A percentile compares a stretch with the other conserved stretches of the same genome.
phyloP scores from a whole-genome alignment of 2,888 invertebrate species.

The Abscondita cerata region DNA sequence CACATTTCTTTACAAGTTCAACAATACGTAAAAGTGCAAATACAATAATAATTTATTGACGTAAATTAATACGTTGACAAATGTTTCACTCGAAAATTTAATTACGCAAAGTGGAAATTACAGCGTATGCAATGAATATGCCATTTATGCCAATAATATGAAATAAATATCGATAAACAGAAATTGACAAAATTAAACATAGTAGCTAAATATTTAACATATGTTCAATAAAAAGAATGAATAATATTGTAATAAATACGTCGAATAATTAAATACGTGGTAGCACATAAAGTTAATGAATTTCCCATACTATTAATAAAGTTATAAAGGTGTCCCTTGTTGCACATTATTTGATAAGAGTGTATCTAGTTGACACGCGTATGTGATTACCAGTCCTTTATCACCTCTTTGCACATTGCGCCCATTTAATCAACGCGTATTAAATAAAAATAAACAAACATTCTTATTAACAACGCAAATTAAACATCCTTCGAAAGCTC shows the following conservation, averaged over 20 bases:
- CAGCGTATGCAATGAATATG: conserved; percentile 4
- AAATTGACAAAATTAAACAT: too few relatives aligned
- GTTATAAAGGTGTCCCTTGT: conserved; percentile 52
- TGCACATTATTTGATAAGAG: conserved; percentile 56
- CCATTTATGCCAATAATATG: not conserved
- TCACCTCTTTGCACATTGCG: conserved; percentile 51
- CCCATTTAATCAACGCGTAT: conserved; percentile 36
- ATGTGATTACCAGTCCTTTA: conserved; percentile 52
- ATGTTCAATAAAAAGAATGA: too few relatives aligned
- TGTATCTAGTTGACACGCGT: conserved; percentile 55
- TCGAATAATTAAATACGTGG: conserved; percentile 49
- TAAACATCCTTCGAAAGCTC: too few relatives aligned
- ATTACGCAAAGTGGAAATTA: not conserved
- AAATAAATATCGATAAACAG: too few relatives aligned
- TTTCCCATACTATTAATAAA: conserved; percentile 53
- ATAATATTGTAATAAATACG: conserved; percentile 36
- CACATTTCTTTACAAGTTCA: too few relatives aligned
- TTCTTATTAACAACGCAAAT: not conserved
- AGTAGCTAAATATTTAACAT: too few relatives aligned
- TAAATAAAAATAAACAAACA: conserved; percentile 2
- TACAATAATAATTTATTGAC: too few relatives aligned
- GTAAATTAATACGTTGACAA: too few relatives aligned
- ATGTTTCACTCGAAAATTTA: too few relatives aligned
- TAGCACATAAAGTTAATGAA: conserved; percentile 52
- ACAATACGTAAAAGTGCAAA: too few relatives aligned